A percentile compares a stretch with the other conserved stretches of the same genome.
Evolutionary conservation across 2,113 vertebrate genomes (phyloP).

Genomic region (Gymnobelideus leadbeateri): DNA sequence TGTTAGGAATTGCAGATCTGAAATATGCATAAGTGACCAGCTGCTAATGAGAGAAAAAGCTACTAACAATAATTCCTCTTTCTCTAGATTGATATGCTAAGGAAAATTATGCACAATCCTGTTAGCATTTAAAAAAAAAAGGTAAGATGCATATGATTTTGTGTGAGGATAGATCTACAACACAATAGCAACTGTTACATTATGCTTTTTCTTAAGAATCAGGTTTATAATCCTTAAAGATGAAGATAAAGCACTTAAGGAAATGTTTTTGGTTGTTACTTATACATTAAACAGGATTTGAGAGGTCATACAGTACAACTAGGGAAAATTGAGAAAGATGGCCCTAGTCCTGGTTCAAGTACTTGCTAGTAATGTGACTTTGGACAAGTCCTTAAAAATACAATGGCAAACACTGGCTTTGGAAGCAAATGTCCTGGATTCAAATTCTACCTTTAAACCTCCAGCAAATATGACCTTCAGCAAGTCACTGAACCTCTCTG

Average conservation of each 20-base stretch:
- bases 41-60: neutral
- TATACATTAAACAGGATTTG: neutral
- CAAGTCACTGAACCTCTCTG: neutral
- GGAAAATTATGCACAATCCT: constrained; percentile 24
- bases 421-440: neutral
- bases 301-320: neutral
- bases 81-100: neutral
- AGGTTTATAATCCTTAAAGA: neutral
- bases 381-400: neutral
- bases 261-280: neutral
- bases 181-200: neutral
- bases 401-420: neutral
- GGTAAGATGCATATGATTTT: neutral
- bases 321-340: neutral
- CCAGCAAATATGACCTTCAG: neutral
- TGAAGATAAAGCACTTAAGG: neutral
- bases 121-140: neutral
- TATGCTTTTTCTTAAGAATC: neutral
- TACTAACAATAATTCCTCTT: constrained; percentile 32
- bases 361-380: neutral
- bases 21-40: constrained; percentile 26
- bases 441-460: neutral
- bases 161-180: neutral
- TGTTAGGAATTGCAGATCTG: constrained; percentile 4
- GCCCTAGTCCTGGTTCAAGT: neutral